Evolutionary conservation across 2,797 vertebrate species (phyloP), one percentile per base, ranked within the genome.

Genomic region (Mareca penelope): DNA sequence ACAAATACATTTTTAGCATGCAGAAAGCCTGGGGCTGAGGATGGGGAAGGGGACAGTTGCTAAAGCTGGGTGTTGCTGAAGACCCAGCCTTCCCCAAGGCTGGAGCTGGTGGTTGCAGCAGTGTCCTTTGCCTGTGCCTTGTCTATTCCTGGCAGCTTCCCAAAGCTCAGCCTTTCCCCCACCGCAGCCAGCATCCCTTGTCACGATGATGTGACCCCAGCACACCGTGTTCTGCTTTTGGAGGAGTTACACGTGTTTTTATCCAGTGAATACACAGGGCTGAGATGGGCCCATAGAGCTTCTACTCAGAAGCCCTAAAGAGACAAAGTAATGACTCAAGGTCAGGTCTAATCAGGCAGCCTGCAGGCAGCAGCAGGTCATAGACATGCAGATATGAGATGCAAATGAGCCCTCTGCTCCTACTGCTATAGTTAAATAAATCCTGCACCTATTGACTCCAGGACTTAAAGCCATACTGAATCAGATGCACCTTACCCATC

Each of bases 141-240:
- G 56, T 26, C 42, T 26, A 17, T 48, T 61, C 53, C 31, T 40
- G 29, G 29, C 31, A 90, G 55, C 26, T 89, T 52, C 67, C 59
- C 70, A 80, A 56, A 67, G 22, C 46, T 70, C 77, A 78, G 33
- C 17, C 24, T 63, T 55, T 19, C 3, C 63, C 23, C 28, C 39
- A 55, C 39, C 16, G 16, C 42, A 15, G 13, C 1, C 3, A 18
- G 23, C 19, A 69, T 17, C 22, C 26, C 10, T 63, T 8, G 28
- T 24, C 0, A 0, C 3, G 48, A 48, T 0, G 48, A 48, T 48
- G 23, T 61, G 52, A 37, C 29, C 46, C 65, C 4, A 2, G 2
- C 46, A 84, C 22, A 78, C 16, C 21, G 6, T 9, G 22, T 33
- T 59, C 33, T 46, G n/a, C 61, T n/a, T 76, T 84, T 35, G 12